Base-by-base conservation (phyloP, 2,113 vertebrate species). In the Chitala chitala region DNA sequence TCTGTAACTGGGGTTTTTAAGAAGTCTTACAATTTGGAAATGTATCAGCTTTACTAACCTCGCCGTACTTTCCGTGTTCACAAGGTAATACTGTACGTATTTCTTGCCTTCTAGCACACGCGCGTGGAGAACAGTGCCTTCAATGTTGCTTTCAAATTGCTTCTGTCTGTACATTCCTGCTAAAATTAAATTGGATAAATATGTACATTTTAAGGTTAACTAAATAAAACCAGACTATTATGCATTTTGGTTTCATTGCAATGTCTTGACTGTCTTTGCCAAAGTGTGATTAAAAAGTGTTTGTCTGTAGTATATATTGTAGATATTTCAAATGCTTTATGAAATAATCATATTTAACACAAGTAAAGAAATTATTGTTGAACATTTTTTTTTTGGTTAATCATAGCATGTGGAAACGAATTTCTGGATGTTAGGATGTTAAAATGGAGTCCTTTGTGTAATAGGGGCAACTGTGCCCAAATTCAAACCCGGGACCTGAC, bases 161-260 rank as follows among this genome's bases (percentile, higher is more conserved):
- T 85, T 20, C 2, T 26, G 75, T 77, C 31, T 15, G 26, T 20
- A 6, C 59, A 38, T 4, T 48, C 22, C 4, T 42, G 42, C 42
- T 68, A 24, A 68, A 68, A 68, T 26, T 61, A 44, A 17, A 38
- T 68, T 68, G 7, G 15, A 31, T 17, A 83, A 84, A 78, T 84
- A 80, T 84, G 81, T 75, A 89, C 81, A 87, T 85, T 88, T 84
- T 82, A 84, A 89, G 86, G 84, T 89, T 79, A 85, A 89, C 85
- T 85, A 87, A 89, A 90, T 90, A 91, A 90, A 69, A 88, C 84
- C 77, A 81, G 72, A 77, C 74, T 85, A 82, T 80, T 80, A 80
- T 69, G 48, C 58, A 20, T 74, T 26, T 3, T 74, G 17, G 20
- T 72, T 38, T 4, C 48, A 51, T 59, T 42, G 2, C 26, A 36